Evolutionary conservation across 2,113 vertebrate species (phyloP), one percentile per base, ranked within the genome.

Genomic region (Larimichthys polyactis): DNA sequence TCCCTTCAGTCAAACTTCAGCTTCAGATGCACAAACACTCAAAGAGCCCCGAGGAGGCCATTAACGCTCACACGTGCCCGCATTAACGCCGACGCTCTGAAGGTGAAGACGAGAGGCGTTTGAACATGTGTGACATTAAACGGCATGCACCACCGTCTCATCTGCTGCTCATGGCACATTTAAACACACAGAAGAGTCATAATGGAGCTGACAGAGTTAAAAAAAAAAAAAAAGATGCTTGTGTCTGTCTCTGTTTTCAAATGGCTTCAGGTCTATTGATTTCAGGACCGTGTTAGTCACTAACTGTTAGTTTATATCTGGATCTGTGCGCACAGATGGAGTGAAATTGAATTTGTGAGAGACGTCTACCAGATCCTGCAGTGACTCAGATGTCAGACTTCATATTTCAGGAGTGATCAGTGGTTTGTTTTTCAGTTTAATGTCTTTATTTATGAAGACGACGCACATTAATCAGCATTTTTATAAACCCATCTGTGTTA

Each of bases 101-200:
- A 75, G 70, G 72, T 49, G 83, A 80, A 75, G 17, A 66, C 73
- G 9, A 27, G 77, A 87, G 63, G 62, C 20, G 59, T 11, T 36
- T 32, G 60, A 91, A 58, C 80, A 71, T 29, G 81, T 78, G 72
- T 79, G 68, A 78, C 72, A 75, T 15, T 63, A 66, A 79, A 75
- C 65, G 19, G 11, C 57, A 9, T 62, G 71, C 10, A 16, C 7
- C 22, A 64, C 29, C 64, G 22, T 71, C 71, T 71, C 57, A 65
- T 82, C 55, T 36, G 36, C 43, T 16, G 64, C 24, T 79, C 59
- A 86, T 65, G 80, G 22, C n/a, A n/a, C 14, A 3, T 17, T 0
- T 63, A 36, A 83, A 43, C 29, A 75, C 57, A 63, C 4, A 27
- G 65, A 64, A 1, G 55, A 51, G 16, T 8, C 54, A 24, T 60